A percentile compares a stretch with the other conserved stretches of the same genome.
Evolutionary conservation across 2,113 vertebrate species (phyloP).

Genomic region (Rhea pennata): DNA sequence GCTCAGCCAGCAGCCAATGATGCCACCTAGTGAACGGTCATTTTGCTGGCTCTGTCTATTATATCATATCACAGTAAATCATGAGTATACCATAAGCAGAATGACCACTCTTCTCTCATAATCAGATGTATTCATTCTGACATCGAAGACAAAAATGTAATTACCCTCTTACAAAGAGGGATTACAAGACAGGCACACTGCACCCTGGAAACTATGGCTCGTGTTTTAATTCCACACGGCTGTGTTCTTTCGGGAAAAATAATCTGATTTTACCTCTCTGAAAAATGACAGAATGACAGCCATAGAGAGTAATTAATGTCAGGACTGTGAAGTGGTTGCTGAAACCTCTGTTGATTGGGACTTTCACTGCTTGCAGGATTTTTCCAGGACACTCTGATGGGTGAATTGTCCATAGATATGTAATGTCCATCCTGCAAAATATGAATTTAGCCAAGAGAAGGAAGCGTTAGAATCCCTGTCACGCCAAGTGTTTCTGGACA

Average conservation of each 20-base stretch:
- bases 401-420: background rate
- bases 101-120: background rate
- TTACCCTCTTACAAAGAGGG: background rate
- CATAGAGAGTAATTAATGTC: background rate
- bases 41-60: background rate
- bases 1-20: background rate
- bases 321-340: background rate
- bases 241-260: background rate
- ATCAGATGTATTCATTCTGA: background rate
- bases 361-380: background rate
- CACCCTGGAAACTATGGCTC: background rate
- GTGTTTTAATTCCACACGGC: background rate
- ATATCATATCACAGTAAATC: background rate
- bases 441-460: background rate
- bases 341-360: background rate
- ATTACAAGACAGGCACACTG: background rate
- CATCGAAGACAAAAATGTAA: background rate
- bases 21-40: background rate
- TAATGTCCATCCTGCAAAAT: background rate
- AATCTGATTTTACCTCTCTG: background rate
- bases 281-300: background rate
- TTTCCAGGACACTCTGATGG: background rate
- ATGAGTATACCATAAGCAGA: accelerated
- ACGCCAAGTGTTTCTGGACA: background rate
- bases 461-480: background rate